A percentile compares a stretch with the other conserved stretches of the same genome.
These are phyloP conservation scores for Daktulosphaira vitifoliae DNA, from an alignment of 1,140 invertebrate genomes.

Conservation along the genomic window DNA sequence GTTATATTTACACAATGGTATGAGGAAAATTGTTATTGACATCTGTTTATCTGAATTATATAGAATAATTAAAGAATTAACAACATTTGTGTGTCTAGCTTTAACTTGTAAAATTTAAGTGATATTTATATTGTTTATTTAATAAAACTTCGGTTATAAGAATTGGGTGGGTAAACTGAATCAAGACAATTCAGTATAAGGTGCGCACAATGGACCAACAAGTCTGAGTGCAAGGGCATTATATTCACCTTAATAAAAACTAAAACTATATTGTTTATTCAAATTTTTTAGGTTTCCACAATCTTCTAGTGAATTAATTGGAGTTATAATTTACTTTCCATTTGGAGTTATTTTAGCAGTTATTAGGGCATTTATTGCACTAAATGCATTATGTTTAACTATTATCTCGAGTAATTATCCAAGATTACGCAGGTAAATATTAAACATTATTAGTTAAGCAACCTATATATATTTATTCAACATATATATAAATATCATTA, in stretches of 20 bases:
- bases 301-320: not conserved
- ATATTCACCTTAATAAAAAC: too few relatives aligned
- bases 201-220: too few relatives aligned
- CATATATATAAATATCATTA: too few relatives aligned
- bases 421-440: not conserved
- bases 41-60: not conserved
- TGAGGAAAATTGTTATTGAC: not conserved
- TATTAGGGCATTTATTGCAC: slow-evolving; percentile 6
- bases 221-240: too few relatives aligned
- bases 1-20: not conserved
- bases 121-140: too few relatives aligned
- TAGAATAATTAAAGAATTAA: not conserved
- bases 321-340: slow-evolving; percentile 21
- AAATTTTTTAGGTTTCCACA: slow-evolving; percentile 16
- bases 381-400: slow-evolving; percentile 16
- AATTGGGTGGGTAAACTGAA: too few relatives aligned
- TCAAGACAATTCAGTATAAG: too few relatives aligned
- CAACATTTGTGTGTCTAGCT: not conserved
- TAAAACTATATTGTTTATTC: too few relatives aligned
- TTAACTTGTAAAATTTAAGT: too few relatives aligned
- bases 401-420: not conserved
- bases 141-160: too few relatives aligned
- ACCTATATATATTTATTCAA: too few relatives aligned
- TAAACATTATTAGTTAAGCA: too few relatives aligned
- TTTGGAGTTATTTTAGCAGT: slow-evolving; percentile 7